A percentile compares a stretch with the other conserved stretches of the same genome.
These are phyloP conservation scores for Gasterosteus nipponicus DNA, from an alignment of 2,113 vertebrate genomes.

Conservation along the genomic window DNA sequence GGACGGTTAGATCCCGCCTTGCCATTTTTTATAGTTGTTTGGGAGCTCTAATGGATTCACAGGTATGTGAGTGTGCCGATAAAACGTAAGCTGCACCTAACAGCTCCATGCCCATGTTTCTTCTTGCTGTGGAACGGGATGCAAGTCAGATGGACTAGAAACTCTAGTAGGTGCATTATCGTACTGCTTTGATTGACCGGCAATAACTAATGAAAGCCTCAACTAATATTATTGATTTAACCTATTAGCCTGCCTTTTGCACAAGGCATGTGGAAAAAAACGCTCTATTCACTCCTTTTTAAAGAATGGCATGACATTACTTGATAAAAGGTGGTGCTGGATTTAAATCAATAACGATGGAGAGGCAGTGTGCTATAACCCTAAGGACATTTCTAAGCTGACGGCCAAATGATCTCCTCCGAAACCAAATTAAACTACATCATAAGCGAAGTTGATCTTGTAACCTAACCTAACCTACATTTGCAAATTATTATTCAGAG, in stretches of 20 bases:
- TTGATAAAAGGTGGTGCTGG: constrained; percentile 6
- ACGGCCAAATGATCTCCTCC: constrained; percentile 12
- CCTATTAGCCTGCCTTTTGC: constrained; percentile 12
- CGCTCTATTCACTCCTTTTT: background rate
- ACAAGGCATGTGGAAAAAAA: constrained; percentile 3
- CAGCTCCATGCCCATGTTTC: background rate
- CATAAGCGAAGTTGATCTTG: constrained; percentile 8
- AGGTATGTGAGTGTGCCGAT: constrained; percentile 1
- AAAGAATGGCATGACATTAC: background rate
- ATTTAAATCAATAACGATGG: constrained; percentile 34
- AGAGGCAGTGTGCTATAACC: background rate
- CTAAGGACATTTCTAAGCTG: constrained; percentile 16
- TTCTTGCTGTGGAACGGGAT: background rate
- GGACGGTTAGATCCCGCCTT: constrained; percentile 25
- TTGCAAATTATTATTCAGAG: constrained; percentile 15
- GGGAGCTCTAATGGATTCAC: constrained; percentile 11
- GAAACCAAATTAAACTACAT: background rate
- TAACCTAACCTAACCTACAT: constrained; percentile 21
- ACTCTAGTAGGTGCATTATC: background rate
- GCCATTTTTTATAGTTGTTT: constrained; percentile 19
- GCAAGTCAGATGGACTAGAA: background rate
- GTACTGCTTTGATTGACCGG: background rate
- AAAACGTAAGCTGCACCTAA: constrained; percentile 4
- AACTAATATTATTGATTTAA: constrained; percentile 1
- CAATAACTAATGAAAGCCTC: background rate